These are phyloP conservation scores for Allophyes oxyacanthae DNA, from an alignment of 2,888 invertebrate genomes.

Conservation along the genomic window DNA sequence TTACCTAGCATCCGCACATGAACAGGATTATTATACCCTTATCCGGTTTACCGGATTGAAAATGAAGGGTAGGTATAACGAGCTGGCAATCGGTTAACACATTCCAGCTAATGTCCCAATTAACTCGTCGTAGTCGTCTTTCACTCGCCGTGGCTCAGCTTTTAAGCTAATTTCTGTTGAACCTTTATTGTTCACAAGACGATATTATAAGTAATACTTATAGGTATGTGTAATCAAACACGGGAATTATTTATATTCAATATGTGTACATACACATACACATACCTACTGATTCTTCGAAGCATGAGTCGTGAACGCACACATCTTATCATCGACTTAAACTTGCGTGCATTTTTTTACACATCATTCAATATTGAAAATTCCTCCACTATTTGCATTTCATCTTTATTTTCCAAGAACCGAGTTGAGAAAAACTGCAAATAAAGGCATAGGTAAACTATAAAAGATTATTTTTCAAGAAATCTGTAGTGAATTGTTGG, in stretches of 20 bases:
- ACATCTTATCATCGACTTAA: slow-evolving; percentile 1
- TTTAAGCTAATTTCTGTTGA: slow-evolving; percentile 4
- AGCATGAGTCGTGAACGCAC: slow-evolving; percentile 9
- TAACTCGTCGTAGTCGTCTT: not conserved
- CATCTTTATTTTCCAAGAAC: slow-evolving; percentile 26
- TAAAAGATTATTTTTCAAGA: slow-evolving; percentile 7
- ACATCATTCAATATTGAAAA: slow-evolving; percentile 5
- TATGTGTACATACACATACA: slow-evolving; percentile 11
- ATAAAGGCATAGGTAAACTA: slow-evolving; percentile 8
- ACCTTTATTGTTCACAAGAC: not conserved
- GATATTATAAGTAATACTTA: slow-evolving; percentile 3
- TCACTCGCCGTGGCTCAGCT: not conserved
- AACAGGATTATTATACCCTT: slow-evolving; percentile 14
- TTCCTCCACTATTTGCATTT: slow-evolving; percentile 14
- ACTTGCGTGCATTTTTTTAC: slow-evolving; percentile 22
- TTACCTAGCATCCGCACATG: slow-evolving; percentile 5
- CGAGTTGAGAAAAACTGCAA: slow-evolving; percentile 6
- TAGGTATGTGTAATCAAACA: slow-evolving; percentile 13
- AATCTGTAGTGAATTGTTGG: slow-evolving; percentile 14
- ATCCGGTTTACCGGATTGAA: slow-evolving; percentile 8
- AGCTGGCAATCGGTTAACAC: slow-evolving; percentile 6
- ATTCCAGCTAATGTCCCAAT: not conserved
- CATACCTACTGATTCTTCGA: slow-evolving; percentile 19
- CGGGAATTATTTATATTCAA: slow-evolving; percentile 14
- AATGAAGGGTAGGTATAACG: not conserved